These are phyloP conservation scores for Octomys mimax DNA, from an alignment of 2,797 vertebrate genomes.

Conservation along the genomic window DNA sequence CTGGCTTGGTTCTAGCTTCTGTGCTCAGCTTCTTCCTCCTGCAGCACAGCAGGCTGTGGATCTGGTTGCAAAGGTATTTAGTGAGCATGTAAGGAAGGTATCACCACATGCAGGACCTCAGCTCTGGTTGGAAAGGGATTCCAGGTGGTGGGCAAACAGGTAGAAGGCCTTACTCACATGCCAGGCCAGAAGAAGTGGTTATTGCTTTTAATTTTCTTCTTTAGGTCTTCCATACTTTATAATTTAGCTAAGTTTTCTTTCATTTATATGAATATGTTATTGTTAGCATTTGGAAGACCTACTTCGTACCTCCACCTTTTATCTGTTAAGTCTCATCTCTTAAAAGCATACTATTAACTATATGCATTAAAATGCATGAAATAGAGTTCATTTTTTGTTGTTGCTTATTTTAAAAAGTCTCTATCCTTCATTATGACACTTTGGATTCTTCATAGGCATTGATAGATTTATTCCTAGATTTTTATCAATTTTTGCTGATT, in stretches of 20 bases:
- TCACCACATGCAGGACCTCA: no score
- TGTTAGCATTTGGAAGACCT: background rate
- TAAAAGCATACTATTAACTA: background rate
- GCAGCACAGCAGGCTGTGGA: no score
- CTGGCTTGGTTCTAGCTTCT: no score
- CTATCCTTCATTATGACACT: background rate
- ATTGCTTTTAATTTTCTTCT: background rate
- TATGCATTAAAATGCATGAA: background rate
- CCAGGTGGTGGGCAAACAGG: no score
- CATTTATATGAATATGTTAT: background rate
- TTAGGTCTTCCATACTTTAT: background rate
- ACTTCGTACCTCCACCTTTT: background rate
- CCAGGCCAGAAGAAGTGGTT: background rate
- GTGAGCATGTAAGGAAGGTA: no score
- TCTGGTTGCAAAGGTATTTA: no score
- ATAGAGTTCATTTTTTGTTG: background rate
- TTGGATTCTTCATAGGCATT: background rate
- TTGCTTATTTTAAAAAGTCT: no score
- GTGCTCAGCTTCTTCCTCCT: no score
- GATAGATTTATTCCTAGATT: background rate
- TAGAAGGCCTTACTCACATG: no score
- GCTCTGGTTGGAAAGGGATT: no score
- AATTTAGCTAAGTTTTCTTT: background rate
- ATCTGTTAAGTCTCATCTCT: background rate
- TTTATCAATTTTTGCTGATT: background rate